Conservation (phyloP, 2,797 vertebrate genomes). For the Melanotaenia boesemani region DNA sequence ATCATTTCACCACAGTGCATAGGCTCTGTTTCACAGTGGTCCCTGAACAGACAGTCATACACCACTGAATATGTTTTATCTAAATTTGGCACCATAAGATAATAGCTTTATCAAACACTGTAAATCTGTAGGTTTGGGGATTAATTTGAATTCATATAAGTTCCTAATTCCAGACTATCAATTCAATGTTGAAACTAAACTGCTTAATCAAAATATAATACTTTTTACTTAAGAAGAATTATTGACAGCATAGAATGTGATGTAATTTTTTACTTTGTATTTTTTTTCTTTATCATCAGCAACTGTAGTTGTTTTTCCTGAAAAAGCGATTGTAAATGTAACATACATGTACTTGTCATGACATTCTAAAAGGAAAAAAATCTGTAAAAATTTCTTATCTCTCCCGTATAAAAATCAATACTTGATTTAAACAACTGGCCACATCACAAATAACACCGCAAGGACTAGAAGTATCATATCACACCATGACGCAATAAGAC, state of each 20-base stretch:
- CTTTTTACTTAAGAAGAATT: neutral
- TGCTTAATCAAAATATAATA: neutral
- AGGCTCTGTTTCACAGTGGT: neutral
- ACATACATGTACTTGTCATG: neutral
- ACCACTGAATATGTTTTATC: neutral
- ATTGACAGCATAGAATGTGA: neutral
- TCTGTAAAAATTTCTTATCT: conserved; percentile 34
- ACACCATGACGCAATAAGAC: conserved; percentile 16
- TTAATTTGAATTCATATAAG: too few relatives aligned
- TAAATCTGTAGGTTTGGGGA: too few relatives aligned
- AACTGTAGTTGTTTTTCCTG: neutral
- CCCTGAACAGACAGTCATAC: neutral
- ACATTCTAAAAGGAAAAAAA: conserved; percentile 8
- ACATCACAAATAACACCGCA: conserved; percentile 38
- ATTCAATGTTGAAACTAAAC: neutral
- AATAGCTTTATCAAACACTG: too few relatives aligned
- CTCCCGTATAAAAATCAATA: conserved; percentile 55
- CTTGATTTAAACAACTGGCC: conserved; percentile 16
- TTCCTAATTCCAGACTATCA: neutral
- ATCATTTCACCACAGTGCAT: neutral
- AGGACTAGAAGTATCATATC: conserved; percentile 14
- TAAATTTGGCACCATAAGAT: too few relatives aligned
- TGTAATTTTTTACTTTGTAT: neutral
- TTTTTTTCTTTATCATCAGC: conserved; percentile 2
- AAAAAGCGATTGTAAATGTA: conserved; percentile 23